Evolutionary conservation across 2,888 invertebrate genomes (phyloP).

Genomic region (Nephrotoma flavescens): DNA sequence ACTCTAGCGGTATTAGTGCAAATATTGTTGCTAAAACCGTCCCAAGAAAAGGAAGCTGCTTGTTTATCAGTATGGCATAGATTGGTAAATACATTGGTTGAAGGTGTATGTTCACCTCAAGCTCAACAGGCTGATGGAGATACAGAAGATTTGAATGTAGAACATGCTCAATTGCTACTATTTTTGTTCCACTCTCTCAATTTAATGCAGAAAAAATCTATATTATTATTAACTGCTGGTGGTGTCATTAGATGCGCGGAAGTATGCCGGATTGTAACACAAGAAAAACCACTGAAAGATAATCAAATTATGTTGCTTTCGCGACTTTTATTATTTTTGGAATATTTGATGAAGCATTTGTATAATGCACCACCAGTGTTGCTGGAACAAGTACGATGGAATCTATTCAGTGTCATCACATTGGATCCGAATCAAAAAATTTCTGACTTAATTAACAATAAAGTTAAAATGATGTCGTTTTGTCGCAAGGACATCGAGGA

Average conservation of each 20-base stretch:
- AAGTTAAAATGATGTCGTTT: constrained; percentile 49
- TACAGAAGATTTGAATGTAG: constrained; percentile 74
- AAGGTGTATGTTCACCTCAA: constrained; percentile 45
- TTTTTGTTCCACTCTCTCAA: constrained; percentile 91
- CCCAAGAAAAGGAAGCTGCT: constrained; percentile 75
- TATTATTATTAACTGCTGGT: constrained; percentile 68
- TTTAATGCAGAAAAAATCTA: constrained; percentile 91
- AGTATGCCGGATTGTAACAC: constrained; percentile 33
- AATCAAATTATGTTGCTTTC: constrained; percentile 69
- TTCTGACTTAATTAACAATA: constrained; percentile 32
- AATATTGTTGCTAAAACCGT: constrained; percentile 63
- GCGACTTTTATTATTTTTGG: constrained; percentile 70
- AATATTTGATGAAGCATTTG: constrained; percentile 88
- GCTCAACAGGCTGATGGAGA: constrained; percentile 23
- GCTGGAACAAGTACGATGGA: constrained; percentile 78
- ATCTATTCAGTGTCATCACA: constrained; percentile 51
- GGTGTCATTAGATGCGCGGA: constrained; percentile 54
- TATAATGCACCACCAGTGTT: constrained; percentile 83
- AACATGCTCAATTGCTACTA: constrained; percentile 83
- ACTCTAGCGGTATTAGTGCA: constrained; percentile 72
- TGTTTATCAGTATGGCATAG: constrained; percentile 88
- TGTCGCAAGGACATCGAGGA: constrained; percentile 62
- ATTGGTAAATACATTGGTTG: constrained; percentile 74
- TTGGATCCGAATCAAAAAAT: constrained; percentile 40
- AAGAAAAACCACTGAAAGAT: constrained; percentile 27